Evolutionary conservation across 2,113 vertebrate species (phyloP).

Genomic region (Neofelis nebulosa): DNA sequence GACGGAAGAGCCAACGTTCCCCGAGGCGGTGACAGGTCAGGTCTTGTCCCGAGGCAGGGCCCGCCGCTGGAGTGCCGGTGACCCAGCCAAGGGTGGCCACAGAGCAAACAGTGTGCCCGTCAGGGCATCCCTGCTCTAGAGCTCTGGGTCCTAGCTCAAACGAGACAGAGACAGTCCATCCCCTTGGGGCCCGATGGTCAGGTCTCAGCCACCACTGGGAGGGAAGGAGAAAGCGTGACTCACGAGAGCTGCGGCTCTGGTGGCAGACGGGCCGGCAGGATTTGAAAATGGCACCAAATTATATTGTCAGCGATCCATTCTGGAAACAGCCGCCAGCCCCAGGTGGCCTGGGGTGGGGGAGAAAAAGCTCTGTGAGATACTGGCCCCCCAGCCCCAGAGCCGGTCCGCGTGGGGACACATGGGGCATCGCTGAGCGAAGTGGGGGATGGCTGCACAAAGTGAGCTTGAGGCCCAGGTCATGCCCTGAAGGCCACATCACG

Average conservation of each 20-base stretch:
- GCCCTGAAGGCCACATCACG: accelerated
- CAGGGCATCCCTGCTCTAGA: neutral
- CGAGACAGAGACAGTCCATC: neutral
- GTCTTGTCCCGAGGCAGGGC: too few relatives aligned
- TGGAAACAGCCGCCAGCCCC: neutral
- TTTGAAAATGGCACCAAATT: neutral
- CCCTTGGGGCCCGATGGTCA: neutral
- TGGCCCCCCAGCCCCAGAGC: neutral
- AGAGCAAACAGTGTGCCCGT: neutral
- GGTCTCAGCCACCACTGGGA: neutral
- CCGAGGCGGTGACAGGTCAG: neutral
- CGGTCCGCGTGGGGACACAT: accelerated
- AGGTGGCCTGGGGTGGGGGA: neutral
- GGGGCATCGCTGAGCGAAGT: neutral
- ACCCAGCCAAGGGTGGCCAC: neutral
- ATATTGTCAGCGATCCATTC: neutral
- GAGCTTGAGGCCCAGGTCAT: neutral
- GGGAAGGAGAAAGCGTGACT: neutral
- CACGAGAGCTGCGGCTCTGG: neutral
- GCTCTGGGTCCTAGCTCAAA: neutral
- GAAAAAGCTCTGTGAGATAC: neutral
- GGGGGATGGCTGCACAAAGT: accelerated
- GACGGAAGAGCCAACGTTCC: neutral
- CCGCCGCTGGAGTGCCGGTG: neutral
- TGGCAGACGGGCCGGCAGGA: neutral